Percentiles rank a stretch among this genome's conserved stretches.
These are phyloP conservation scores for Brachionus rotundiformis DNA, from an alignment of 1,140 invertebrate species.

Conservation along the genomic window DNA sequence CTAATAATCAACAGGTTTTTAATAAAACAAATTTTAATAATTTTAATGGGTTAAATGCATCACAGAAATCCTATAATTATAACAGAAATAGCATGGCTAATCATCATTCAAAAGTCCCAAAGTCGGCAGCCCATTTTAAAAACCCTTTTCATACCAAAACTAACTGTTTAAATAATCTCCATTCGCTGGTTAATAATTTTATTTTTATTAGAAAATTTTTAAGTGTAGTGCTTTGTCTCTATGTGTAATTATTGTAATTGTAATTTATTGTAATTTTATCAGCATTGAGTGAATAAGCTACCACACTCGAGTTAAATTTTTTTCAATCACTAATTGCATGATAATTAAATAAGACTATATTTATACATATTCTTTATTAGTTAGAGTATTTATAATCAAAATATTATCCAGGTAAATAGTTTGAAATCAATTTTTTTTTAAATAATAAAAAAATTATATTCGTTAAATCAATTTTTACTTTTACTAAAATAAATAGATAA, in stretches of 20 bases:
- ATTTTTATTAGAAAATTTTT: neutral
- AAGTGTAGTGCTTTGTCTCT: neutral
- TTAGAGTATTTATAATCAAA: too few relatives aligned
- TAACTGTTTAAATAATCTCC: neutral
- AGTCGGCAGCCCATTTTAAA: neutral
- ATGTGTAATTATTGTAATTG: neutral
- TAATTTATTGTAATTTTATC: neutral
- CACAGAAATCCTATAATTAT: neutral
- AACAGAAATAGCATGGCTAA: neutral
- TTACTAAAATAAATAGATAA: too few relatives aligned
- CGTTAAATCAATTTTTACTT: too few relatives aligned
- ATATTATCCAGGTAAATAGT: too few relatives aligned
- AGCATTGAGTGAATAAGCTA: neutral
- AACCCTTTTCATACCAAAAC: neutral
- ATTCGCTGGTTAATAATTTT: neutral
- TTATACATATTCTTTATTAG: too few relatives aligned
- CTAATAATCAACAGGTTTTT: neutral
- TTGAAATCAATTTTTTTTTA: too few relatives aligned
- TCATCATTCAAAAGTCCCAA: neutral
- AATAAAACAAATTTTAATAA: conserved; percentile 24
- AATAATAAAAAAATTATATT: too few relatives aligned
- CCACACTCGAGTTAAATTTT: neutral
- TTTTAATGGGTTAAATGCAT: neutral
- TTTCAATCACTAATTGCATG: too few relatives aligned
- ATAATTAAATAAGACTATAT: too few relatives aligned